Percentiles rank a stretch among this genome's conserved stretches.
These are phyloP conservation scores for Drosophila tropicalis DNA, from an alignment of 1,140 invertebrate genomes.

Conservation along the genomic window DNA sequence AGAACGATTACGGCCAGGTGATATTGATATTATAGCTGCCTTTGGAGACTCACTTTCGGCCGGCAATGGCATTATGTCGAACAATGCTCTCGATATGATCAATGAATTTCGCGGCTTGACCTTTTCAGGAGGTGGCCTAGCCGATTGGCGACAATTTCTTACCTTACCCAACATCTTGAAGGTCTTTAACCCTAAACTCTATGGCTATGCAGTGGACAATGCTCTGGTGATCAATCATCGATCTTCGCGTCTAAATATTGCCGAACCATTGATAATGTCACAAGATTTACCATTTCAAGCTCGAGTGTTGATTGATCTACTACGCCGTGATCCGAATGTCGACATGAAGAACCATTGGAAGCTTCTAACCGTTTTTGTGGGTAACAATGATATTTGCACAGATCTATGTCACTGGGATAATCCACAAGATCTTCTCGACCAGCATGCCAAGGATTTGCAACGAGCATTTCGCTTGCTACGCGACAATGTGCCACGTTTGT, in stretches of 20 bases:
- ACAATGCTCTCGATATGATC: constrained; percentile 58
- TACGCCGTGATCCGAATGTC: constrained; percentile 85
- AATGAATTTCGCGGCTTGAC: constrained; percentile 70
- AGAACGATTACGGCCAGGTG: constrained; percentile 86
- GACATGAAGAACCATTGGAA: constrained; percentile 89
- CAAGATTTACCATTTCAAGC: constrained; percentile 87
- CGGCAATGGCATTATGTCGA: constrained; percentile 84
- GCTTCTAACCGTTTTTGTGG: constrained; percentile 87
- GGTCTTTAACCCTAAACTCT: constrained; percentile 86
- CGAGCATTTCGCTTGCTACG: constrained; percentile 62
- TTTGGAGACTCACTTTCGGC: constrained; percentile 89
- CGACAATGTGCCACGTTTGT: constrained; percentile 68
- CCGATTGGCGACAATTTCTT: constrained; percentile 85
- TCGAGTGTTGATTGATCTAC: constrained; percentile 85
- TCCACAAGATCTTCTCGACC: constrained; percentile 41
- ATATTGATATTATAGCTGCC: constrained; percentile 88
- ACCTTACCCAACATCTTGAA: constrained; percentile 86
- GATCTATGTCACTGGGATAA: constrained; percentile 85
- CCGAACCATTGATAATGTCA: constrained; percentile 85
- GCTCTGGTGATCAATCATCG: constrained; percentile 57
- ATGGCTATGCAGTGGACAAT: constrained; percentile 84
- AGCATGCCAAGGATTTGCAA: constrained; percentile 62
- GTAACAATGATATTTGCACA: constrained; percentile 88
- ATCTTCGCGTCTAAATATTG: constrained; percentile 85
- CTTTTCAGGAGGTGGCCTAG: constrained; percentile 85